phyloP scores from a whole-genome alignment of 2,888 invertebrate genomes.

The Lissonota sp. region DNA sequence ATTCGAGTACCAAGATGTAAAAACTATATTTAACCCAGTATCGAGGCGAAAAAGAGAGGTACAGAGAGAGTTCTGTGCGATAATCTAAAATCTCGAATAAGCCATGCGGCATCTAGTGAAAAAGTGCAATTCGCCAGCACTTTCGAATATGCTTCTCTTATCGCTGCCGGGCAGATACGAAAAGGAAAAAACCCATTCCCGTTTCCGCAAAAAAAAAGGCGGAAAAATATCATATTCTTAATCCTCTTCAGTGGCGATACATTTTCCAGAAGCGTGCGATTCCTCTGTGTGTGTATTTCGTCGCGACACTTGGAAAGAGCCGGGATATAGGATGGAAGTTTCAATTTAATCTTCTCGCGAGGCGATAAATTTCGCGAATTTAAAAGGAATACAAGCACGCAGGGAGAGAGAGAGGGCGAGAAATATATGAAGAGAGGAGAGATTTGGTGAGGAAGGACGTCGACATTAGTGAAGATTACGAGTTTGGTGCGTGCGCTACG shows the following conservation, averaged over 20 bases:
- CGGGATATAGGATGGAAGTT: conserved; percentile 3
- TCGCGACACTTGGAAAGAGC: neutral
- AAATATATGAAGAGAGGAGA: neutral
- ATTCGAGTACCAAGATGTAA: conserved; percentile 39
- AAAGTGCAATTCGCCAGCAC: conserved; percentile 27
- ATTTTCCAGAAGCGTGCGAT: conserved; percentile 49
- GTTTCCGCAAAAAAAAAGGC: neutral
- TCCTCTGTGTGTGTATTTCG: conserved; percentile 6
- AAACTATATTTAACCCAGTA: conserved; percentile 62
- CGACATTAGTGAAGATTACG: conserved; percentile 80
- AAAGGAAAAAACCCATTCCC: neutral
- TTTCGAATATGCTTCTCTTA: conserved; percentile 21
- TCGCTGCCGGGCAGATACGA: neutral
- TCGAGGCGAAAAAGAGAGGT: conserved; percentile 15
- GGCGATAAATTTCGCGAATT: conserved; percentile 69
- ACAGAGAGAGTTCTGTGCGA: conserved; percentile 28
- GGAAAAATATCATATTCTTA: conserved; percentile 55
- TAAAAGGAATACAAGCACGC: conserved; percentile 72
- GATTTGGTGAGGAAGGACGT: conserved; percentile 25
- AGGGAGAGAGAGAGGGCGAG: conserved; percentile 9
- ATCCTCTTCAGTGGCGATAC: conserved; percentile 53
- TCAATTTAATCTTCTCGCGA: conserved; percentile 70
- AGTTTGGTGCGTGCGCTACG: conserved; percentile 74
- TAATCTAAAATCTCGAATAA: conserved; percentile 60
- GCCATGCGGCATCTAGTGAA: conserved; percentile 38